Base-by-base conservation (phyloP, 2,113 vertebrate genomes). In the Amblyornis subalaris region DNA sequence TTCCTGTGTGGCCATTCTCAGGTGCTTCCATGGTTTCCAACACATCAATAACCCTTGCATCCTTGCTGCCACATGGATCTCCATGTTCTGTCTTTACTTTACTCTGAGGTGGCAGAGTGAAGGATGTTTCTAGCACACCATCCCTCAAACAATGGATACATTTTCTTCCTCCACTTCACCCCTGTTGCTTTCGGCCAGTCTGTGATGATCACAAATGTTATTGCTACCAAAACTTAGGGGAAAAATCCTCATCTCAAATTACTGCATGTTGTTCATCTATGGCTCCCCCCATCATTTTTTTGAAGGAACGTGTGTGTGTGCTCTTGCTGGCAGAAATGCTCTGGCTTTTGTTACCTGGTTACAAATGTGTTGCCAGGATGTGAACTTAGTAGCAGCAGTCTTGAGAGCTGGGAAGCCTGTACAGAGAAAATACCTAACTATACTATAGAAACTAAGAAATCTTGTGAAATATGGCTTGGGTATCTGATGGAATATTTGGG, bases 231-330 rank as follows among this genome's bases (percentile, higher is more conserved):
- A 90, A 33, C 10, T 31, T 45, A 14, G 7, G 14, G 29, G n/a
- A 51, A 55, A 38, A 45, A 57, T 3, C 61, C 62, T 73, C 0
- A 31, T 77, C 33, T 70, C 31, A 31, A 44, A 64, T 65, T 35
- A 23, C 24, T 40, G 12, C 25, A 35, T 14, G 21, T 42, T 21
- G 12, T 58, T 12, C 0, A 0, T 60, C n/a, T n/a, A 2, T 74
- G 20, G 50, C 9, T 48, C 9, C 10, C 7, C 10, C 19, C 2
- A 2, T 10, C 7, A 2, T 6, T 10, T 38, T 44, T 60, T 36
- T n/a, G 4, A n/a, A 50, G 40, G 25, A 29, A 31, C 0, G 0
- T 12, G 8, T 47, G 6, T 17, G 6, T 53, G 16, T 15, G 2
- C 13, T 80, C 12, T 44, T 70, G 22, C 64, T 79, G 76, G 40